Evolutionary conservation across 2,888 invertebrate genomes (phyloP).

Genomic region (Callosobruchus maculatus): DNA sequence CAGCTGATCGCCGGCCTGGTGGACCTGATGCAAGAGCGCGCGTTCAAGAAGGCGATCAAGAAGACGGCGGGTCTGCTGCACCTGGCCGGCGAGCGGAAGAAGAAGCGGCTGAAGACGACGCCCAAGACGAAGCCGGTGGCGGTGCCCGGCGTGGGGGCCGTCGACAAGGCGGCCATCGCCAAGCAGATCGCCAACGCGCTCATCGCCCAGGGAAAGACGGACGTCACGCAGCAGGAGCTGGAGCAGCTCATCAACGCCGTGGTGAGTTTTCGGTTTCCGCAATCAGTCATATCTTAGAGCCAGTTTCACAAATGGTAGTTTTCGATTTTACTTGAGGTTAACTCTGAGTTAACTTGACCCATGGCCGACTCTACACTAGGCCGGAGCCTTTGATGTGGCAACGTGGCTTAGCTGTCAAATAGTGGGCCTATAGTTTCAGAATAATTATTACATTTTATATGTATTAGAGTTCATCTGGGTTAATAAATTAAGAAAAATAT

Average conservation of each 20-base stretch:
- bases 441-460: no score
- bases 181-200: conserved; percentile 78
- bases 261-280: no score
- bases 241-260: conserved; percentile 78
- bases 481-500: no score
- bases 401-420: no score
- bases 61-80: conserved; percentile 73
- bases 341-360: no score
- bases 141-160: conserved; percentile 67
- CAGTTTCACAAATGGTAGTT: no score
- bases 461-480: no score
- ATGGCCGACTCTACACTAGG: no score
- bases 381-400: no score
- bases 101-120: conserved; percentile 37
- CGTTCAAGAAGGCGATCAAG: conserved; percentile 71
- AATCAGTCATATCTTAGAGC: no score
- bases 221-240: conserved; percentile 74
- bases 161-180: conserved; percentile 77
- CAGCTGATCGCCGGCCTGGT: conserved; percentile 45
- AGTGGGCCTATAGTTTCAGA: no score
- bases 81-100: conserved; percentile 56
- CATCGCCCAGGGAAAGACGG: conserved; percentile 74
- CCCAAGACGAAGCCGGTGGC: conserved; percentile 50
- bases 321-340: no score
- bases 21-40: conserved; percentile 60